Evolutionary conservation across 1,140 invertebrate genomes (phyloP), one percentile per base, ranked within the genome.

Genomic region (Hirudo medicinalis): DNA sequence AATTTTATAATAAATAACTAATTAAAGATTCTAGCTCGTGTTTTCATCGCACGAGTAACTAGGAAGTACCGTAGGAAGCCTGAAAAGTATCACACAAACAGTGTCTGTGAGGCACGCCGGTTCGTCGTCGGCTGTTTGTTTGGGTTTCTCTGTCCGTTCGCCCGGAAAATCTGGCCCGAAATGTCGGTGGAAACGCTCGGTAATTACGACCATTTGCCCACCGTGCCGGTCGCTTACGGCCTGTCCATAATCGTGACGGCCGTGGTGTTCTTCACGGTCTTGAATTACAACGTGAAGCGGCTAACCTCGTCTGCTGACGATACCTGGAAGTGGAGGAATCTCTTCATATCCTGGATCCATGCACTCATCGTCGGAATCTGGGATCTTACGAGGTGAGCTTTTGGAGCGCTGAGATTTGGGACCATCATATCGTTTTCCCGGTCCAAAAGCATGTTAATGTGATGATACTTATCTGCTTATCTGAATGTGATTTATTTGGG

Each of bases 321-420:
- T 27, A 36, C 66, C 27, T 72, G 70, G 73, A 74, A 72, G 63
- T 74, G 73, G 73, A 55, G 69, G 29, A 74, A 74, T 54, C 55
- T 74, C 8, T 72, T 71, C 19, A 71, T 74, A 36, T 74, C 73
- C 36, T 74, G 73, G 73, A 32, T 74, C n/a, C 73, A 74, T 36
- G 73, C 73, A 19, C 29, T 74, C n/a, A 71, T 74, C 13, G 60
- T 71, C 17, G 63, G 55, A 36, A 25, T 67, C 32, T 74, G 70
- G 73, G 73, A 74, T 63, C 49, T 74, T 43, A 57, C 25, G 4
- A 66, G 73, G 73, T 74, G 22, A 54, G 70, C 57, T 4, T n/a
- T 36, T 63, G 57, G 19, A 32, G 9, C 54, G 22, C 13, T 57
- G 54, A n/a, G 54, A 20, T 20, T 20, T 57, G 54, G 54, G 5